phyloP scores from a whole-genome alignment of 2,113 vertebrate genomes.

The Otis tarda region DNA sequence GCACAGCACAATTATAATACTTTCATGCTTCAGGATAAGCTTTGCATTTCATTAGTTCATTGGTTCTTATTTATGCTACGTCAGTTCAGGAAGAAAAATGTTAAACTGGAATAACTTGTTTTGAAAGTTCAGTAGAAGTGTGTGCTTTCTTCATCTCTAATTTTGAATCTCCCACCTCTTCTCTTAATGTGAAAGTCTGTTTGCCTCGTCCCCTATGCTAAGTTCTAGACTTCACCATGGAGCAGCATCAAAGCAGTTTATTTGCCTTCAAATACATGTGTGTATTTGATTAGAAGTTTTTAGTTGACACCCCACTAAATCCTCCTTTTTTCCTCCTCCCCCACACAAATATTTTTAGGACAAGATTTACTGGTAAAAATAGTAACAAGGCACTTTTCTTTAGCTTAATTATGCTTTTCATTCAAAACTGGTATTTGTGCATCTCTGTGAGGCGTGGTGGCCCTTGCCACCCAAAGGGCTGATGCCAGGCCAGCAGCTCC shows the following conservation, averaged over 20 bases:
- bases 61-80: constrained; percentile 45
- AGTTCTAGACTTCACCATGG: neutral
- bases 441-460: accelerated
- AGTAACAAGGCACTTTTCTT: constrained; percentile 6
- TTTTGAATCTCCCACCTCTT: constrained; percentile 39
- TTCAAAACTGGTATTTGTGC: neutral
- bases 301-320: constrained; percentile 21
- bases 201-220: neutral
- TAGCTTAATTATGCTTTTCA: accelerated
- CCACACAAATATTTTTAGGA: constrained; percentile 19
- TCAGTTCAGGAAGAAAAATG: constrained; percentile 59
- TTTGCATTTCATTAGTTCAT: constrained; percentile 62
- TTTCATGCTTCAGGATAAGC: constrained; percentile 55
- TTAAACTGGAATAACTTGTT: constrained; percentile 69
- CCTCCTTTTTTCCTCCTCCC: neutral
- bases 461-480: neutral
- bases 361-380: constrained; percentile 55
- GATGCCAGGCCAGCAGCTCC: neutral
- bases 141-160: constrained; percentile 43
- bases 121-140: constrained; percentile 51
- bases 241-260: neutral
- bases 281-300: constrained; percentile 28
- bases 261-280: constrained; percentile 25
- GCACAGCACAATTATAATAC: constrained; percentile 59
- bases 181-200: constrained; percentile 1